A percentile compares a stretch with the other conserved stretches of the same genome.
These are phyloP conservation scores for Slavum lentiscoides DNA, from an alignment of 2,888 invertebrate genomes.

Conservation along the genomic window DNA sequence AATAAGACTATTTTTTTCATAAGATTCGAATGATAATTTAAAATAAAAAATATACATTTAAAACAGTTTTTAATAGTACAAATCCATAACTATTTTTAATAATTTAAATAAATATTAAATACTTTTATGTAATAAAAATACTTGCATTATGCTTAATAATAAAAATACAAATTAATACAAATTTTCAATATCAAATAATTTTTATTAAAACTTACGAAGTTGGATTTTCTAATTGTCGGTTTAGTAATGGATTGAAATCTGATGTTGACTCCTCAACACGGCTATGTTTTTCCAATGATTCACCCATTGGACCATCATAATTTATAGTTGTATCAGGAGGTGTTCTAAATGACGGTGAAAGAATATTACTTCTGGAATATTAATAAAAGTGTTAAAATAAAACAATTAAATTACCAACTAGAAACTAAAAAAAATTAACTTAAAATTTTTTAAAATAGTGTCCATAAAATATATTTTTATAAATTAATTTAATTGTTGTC, in stretches of 20 bases:
- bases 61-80: background rate
- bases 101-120: background rate
- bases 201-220: conserved; percentile 70
- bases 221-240: conserved; percentile 75
- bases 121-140: background rate
- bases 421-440: too few relatives aligned
- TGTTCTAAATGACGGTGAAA: conserved; percentile 17
- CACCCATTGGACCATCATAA: conserved; percentile 18
- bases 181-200: background rate
- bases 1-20: background rate
- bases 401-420: too few relatives aligned
- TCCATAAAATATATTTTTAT: too few relatives aligned
- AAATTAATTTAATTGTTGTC: too few relatives aligned
- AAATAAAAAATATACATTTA: background rate
- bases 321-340: conserved; percentile 16
- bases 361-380: conserved; percentile 20
- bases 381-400: background rate
- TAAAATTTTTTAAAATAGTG: too few relatives aligned
- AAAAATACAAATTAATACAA: too few relatives aligned
- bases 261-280: conserved; percentile 55
- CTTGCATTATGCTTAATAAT: too few relatives aligned
- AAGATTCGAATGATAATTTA: background rate
- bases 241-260: conserved; percentile 67
- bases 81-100: background rate
- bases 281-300: conserved; percentile 57